Base-by-base conservation (phyloP, 2,888 invertebrate genomes). In the Endotricha flammealis region DNA sequence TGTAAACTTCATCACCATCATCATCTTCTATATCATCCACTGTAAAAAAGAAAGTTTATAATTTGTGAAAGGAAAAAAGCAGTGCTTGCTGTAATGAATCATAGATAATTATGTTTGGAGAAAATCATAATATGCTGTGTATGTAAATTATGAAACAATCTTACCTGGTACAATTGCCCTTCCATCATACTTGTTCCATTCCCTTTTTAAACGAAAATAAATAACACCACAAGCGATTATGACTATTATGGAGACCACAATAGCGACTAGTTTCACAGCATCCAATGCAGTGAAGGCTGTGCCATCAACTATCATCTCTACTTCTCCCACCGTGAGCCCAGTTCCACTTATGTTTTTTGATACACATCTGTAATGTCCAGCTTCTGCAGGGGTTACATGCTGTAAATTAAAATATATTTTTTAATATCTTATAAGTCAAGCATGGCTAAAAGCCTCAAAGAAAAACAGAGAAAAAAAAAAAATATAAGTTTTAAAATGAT, bases 291-390 rank as follows among this genome's bases (percentile, higher is more conserved):
- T 57, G 49, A 82, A 82, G 47, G 67, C 37, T 23, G 78, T 61
- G 2, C 82, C 87, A 42, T 80, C 86, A 0, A 91, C 91, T 29
- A 91, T 73, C 72, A 91, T 85, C 57, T 91, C 88, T 13, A 91
- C 88, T 40, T 88, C 80, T 25, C 89, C 87, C 13, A 90, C 82
- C 38, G 88, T 87, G 12, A 88, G 73, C 3, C 86, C 79, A 35
- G 77, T 70, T 30, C 88, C 83, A 50, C 76, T 75, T 29, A 91
- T 59, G 30, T 89, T 88, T 57, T 82, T 88, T 3, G 92, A 91
- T 38, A 91, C 66, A 54, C 92, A 92, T 57, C 88, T 89, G 64
- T 92, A 92, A 42, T 87, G 82, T 1, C 92, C 92, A 38, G 90
- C 83, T 55, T 92, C 91, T 36, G 81, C 71, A 4, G 88, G 81